A percentile compares a stretch with the other conserved stretches of the same genome.
Conservation (phyloP, 2,888 invertebrate species). For the Drosophila emarginata region DNA sequence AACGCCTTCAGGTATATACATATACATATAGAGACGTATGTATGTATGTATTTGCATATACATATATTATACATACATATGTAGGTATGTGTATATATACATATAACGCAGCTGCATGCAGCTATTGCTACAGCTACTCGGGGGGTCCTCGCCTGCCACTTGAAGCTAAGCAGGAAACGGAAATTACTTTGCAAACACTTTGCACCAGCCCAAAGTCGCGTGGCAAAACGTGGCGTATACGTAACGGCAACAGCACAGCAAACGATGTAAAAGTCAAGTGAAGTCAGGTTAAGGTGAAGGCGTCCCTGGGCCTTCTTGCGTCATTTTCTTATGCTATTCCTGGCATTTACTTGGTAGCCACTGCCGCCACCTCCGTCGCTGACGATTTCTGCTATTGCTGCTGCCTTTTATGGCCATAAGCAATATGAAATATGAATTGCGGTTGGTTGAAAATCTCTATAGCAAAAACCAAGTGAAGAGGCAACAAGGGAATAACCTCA, state of each 20-base stretch:
- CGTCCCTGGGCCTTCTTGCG: slow-evolving; percentile 45
- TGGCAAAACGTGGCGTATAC: slow-evolving; percentile 36
- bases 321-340: slow-evolving; percentile 62
- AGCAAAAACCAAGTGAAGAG: slow-evolving; percentile 26
- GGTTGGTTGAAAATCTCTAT: slow-evolving; percentile 63
- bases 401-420: slow-evolving; percentile 58
- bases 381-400: slow-evolving; percentile 7
- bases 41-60: slow-evolving; percentile 1
- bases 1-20: slow-evolving; percentile 34
- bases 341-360: slow-evolving; percentile 42
- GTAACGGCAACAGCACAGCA: slow-evolving; percentile 26
- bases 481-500: slow-evolving; percentile 18
- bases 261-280: slow-evolving; percentile 61
- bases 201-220: slow-evolving; percentile 52
- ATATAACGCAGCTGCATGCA: slow-evolving; percentile 17
- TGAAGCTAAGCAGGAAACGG: slow-evolving; percentile 73
- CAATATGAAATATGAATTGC: slow-evolving; percentile 76
- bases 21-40: neutral
- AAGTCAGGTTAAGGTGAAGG: slow-evolving; percentile 49
- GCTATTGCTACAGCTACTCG: slow-evolving; percentile 5
- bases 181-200: slow-evolving; percentile 77
- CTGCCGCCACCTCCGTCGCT: neutral
- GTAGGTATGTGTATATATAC: neutral
- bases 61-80: neutral
- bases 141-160: slow-evolving; percentile 60